Percentiles rank a stretch among this genome's conserved stretches.
Conservation (phyloP, 2,797 vertebrate species). For the Cryptoblepharus egeriae region DNA sequence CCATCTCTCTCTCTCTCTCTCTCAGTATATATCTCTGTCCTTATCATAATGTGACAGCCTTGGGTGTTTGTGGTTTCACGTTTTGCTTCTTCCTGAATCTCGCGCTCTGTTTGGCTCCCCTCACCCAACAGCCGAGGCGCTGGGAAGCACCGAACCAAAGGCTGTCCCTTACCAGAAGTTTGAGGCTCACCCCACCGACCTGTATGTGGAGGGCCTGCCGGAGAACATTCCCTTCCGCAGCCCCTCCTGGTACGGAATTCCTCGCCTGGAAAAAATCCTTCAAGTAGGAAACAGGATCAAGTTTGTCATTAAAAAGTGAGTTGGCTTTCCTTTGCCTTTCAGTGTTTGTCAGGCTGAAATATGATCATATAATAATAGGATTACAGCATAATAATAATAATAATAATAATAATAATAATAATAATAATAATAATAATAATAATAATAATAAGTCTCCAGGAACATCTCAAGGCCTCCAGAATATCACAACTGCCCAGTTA, state of each 20-base stretch:
- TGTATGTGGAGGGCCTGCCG: constrained; percentile 82
- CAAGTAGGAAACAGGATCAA: constrained; percentile 76
- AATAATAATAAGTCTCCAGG: too few relatives aligned
- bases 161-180: constrained; percentile 82
- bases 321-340: neutral
- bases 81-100: neutral
- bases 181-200: constrained; percentile 78
- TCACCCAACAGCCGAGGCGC: constrained; percentile 74
- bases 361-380: too few relatives aligned
- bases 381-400: too few relatives aligned
- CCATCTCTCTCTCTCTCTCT: too few relatives aligned
- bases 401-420: too few relatives aligned
- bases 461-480: too few relatives aligned
- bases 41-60: neutral
- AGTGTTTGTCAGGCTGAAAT: too few relatives aligned
- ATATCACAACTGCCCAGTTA: too few relatives aligned
- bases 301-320: constrained; percentile 83
- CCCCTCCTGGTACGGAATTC: constrained; percentile 83
- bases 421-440: too few relatives aligned
- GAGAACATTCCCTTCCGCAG: constrained; percentile 81
- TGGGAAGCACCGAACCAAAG: constrained; percentile 79
- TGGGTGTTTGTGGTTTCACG: neutral
- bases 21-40: too few relatives aligned
- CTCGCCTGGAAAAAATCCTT: constrained; percentile 82
- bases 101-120: neutral